Evolutionary conservation across 2,113 vertebrate species (phyloP).

Genomic region (Aplodontia rufa): DNA sequence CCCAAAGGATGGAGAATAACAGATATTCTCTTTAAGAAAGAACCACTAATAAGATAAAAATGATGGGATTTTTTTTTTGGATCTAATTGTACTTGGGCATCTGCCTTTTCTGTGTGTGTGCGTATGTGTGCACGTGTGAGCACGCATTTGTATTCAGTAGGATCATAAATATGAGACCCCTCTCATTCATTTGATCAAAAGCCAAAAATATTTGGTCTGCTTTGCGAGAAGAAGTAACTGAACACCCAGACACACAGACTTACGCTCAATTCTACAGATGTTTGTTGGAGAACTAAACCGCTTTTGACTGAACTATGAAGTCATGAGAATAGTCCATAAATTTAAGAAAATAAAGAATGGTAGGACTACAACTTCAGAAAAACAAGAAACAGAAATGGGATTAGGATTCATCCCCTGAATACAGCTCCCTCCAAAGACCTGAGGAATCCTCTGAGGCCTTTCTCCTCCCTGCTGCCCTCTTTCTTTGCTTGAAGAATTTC

Average conservation of each 20-base stretch:
- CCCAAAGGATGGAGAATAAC: background rate
- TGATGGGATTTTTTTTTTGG: background rate
- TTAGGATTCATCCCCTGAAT: background rate
- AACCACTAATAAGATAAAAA: background rate
- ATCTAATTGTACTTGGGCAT: conserved; percentile 12
- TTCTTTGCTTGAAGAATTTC: background rate
- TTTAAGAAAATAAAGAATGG: conserved; percentile 19
- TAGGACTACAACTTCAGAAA: background rate
- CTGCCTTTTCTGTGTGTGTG: background rate
- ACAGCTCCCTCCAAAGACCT: background rate
- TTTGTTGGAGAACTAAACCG: conserved; percentile 15
- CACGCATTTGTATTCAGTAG: background rate
- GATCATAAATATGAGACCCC: conserved; percentile 9
- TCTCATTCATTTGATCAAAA: conserved; percentile 50
- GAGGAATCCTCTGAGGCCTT: background rate
- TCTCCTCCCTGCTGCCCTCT: background rate
- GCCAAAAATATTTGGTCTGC: background rate
- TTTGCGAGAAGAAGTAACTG: background rate
- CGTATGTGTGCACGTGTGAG: background rate
- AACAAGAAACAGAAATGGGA: background rate
- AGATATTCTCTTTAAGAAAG: background rate
- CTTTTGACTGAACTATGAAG: conserved; percentile 52
- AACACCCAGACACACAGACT: conserved; percentile 34
- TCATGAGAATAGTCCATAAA: conserved; percentile 38
- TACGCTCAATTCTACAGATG: conserved; percentile 32